Evolutionary conservation across 2,113 vertebrate genomes (phyloP).

Genomic region (Microtus ochrogaster): DNA sequence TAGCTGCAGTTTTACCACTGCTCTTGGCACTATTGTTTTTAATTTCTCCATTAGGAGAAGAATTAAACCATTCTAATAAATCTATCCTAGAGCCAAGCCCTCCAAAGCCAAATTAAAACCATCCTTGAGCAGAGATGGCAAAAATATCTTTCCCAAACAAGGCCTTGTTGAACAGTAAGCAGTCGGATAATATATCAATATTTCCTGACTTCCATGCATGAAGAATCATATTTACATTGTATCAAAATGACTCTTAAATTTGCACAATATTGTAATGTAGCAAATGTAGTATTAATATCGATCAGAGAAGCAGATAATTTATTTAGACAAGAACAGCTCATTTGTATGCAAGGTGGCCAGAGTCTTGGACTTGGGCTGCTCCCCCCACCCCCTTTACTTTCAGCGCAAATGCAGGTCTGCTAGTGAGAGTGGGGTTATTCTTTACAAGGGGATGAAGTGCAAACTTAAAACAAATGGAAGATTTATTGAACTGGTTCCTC

Average conservation of each 20-base stretch:
- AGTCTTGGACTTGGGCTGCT: constrained; percentile 87
- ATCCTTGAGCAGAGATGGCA: constrained; percentile 84
- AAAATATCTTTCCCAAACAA: constrained; percentile 80
- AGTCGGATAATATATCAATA: constrained; percentile 85
- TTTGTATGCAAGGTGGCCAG: constrained; percentile 88
- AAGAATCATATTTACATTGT: constrained; percentile 87
- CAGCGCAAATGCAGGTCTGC: constrained; percentile 86
- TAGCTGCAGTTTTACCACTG: constrained; percentile 55
- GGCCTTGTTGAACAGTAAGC: constrained; percentile 83
- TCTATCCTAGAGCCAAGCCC: constrained; percentile 77
- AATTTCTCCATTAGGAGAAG: constrained; percentile 58
- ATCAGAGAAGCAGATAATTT: constrained; percentile 89
- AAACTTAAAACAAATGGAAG: constrained; percentile 89
- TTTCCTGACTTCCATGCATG: constrained; percentile 84
- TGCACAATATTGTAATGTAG: constrained; percentile 88
- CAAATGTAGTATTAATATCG: constrained; percentile 90
- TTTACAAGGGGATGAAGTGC: constrained; percentile 84
- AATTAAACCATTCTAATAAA: constrained; percentile 81
- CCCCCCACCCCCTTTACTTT: constrained; percentile 87
- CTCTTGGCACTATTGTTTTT: constrained; percentile 78
- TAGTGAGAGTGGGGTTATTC: constrained; percentile 76
- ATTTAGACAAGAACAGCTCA: constrained; percentile 88
- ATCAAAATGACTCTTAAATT: constrained; percentile 87
- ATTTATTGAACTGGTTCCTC: constrained; percentile 84
- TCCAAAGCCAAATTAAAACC: constrained; percentile 82